These are phyloP conservation scores for Pseudorasbora parva DNA, from an alignment of 2,113 vertebrate genomes.

Conservation along the genomic window DNA sequence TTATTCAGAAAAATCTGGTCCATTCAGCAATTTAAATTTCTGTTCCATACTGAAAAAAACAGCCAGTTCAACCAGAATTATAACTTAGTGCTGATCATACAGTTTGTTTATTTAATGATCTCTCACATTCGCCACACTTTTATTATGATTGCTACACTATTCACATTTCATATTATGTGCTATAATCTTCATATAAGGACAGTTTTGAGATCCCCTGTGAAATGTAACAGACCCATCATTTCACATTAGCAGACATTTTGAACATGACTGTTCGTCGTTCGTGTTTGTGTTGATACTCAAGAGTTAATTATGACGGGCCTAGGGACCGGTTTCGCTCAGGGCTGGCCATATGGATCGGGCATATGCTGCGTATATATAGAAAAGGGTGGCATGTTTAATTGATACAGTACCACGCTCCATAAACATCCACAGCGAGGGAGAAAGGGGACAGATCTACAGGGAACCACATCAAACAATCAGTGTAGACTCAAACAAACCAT, in stretches of 20 bases:
- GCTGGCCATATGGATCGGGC: conserved; percentile 71
- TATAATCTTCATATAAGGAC: background rate
- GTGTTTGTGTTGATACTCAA: conserved; percentile 55
- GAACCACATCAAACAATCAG: conserved; percentile 68
- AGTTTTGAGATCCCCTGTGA: background rate
- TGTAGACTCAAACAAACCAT: conserved; percentile 53
- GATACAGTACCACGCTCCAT: conserved; percentile 66
- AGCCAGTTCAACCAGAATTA: background rate
- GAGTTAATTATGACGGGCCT: conserved; percentile 64
- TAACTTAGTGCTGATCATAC: background rate
- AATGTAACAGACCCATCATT: background rate
- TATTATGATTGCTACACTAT: background rate
- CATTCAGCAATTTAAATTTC: background rate
- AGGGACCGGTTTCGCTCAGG: conserved; percentile 60
- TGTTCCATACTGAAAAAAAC: background rate
- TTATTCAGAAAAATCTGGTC: background rate
- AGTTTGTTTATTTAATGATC: background rate
- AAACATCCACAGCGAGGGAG: conserved; percentile 61
- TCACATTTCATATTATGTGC: background rate
- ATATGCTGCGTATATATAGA: conserved; percentile 70
- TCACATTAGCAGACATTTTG: conserved; percentile 19
- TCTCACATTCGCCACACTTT: background rate
- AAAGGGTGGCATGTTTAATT: conserved; percentile 71
- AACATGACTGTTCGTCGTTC: conserved; percentile 50
- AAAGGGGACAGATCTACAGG: conserved; percentile 63